Percentiles rank a stretch among this genome's conserved stretches.
phyloP scores from a whole-genome alignment of 2,113 vertebrate genomes.

The Megaceryle torquata region DNA sequence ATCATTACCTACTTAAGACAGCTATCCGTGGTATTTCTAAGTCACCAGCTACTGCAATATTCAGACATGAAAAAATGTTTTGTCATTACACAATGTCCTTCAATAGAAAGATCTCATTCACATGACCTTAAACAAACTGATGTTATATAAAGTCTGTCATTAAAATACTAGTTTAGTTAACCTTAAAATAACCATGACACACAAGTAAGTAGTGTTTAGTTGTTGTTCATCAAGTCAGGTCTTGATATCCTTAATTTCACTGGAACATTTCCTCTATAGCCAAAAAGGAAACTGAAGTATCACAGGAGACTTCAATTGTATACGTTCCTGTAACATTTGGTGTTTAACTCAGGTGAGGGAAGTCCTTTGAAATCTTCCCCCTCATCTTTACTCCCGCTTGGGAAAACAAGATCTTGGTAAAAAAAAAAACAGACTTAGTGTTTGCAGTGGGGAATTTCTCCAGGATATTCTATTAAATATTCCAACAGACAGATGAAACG shows the following conservation, averaged over 20 bases:
- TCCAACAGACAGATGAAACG: background rate
- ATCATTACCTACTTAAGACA: conserved; percentile 45
- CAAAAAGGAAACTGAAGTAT: background rate
- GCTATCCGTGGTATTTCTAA: conserved; percentile 41
- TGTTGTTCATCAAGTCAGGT: background rate
- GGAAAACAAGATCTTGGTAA: background rate
- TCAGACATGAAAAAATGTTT: conserved; percentile 47
- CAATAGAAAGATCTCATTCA: background rate
- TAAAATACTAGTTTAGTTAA: background rate
- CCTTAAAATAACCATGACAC: background rate
- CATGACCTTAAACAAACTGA: conserved; percentile 22
- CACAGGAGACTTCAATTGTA: background rate
- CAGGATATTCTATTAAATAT: background rate
- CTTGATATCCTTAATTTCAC: background rate
- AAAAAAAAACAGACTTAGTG: background rate
- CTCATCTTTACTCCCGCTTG: background rate
- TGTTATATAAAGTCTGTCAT: conserved; percentile 4
- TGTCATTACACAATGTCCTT: conserved; percentile 36
- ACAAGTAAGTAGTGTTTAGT: background rate
- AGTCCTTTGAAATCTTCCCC: background rate
- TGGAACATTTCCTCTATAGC: background rate
- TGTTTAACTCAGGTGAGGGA: background rate
- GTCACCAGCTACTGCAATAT: conserved; percentile 27
- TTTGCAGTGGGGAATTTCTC: background rate
- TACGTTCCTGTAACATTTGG: background rate